Conservation (phyloP, 2,888 invertebrate species). For the Mythimna lalbum region DNA sequence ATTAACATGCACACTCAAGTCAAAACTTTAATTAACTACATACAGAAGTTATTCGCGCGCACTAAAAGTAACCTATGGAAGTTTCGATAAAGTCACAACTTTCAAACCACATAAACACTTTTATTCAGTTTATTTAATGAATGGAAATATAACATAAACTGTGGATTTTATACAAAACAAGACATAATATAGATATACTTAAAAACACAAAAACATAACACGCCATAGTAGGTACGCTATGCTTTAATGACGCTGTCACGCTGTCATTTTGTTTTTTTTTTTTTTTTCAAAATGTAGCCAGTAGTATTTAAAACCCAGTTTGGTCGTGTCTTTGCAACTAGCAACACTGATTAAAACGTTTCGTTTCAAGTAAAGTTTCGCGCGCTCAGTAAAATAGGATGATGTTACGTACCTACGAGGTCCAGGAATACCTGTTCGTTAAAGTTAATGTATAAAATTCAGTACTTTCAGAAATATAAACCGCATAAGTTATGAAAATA, state of each 20-base stretch:
- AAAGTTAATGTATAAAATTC: too few species aligned
- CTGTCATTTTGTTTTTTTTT: slow-evolving; percentile 49
- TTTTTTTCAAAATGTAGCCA: slow-evolving; percentile 36
- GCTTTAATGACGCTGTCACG: slow-evolving; percentile 49
- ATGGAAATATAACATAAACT: background rate
- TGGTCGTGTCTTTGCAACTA: background rate
- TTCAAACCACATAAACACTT: slow-evolving; percentile 4
- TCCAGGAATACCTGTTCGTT: too few species aligned
- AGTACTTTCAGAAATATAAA: background rate
- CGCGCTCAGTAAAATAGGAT: background rate
- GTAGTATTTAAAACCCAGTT: background rate
- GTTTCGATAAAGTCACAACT: slow-evolving; percentile 10
- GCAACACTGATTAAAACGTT: slow-evolving; percentile 27
- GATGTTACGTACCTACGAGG: too few species aligned
- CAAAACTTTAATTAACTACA: slow-evolving; percentile 9
- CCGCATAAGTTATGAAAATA: background rate
- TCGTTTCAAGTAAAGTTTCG: background rate
- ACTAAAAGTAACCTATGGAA: slow-evolving; percentile 43
- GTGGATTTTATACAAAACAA: background rate
- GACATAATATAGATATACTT: background rate
- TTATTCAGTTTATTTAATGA: background rate
- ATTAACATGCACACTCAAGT: background rate
- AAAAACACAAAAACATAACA: slow-evolving; percentile 26
- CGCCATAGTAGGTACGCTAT: slow-evolving; percentile 24
- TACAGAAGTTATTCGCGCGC: slow-evolving; percentile 54